Percentiles rank a stretch among this genome's conserved stretches.
phyloP scores from a whole-genome alignment of 1,140 invertebrate species.

The Brachionus paranguensis region DNA sequence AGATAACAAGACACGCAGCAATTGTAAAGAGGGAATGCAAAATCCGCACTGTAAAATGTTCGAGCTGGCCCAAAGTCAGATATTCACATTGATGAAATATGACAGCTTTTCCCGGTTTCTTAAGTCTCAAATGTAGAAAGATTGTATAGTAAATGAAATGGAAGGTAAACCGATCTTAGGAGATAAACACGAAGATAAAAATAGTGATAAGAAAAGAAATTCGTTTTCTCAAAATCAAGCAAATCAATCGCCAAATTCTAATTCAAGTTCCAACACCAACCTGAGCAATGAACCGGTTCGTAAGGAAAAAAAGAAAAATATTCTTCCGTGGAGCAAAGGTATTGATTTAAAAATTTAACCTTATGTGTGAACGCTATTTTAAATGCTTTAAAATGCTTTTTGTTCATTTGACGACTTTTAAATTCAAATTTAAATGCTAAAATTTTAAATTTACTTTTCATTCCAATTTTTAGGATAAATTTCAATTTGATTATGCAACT shows the following conservation, averaged over 20 bases:
- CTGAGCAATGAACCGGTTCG: neutral
- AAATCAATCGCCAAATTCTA: neutral
- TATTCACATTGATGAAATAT: slow-evolving; percentile 95
- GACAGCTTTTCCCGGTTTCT: slow-evolving; percentile 91
- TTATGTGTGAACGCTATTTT: too few relatives aligned
- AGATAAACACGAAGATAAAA: too few relatives aligned
- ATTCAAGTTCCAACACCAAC: slow-evolving; percentile 7
- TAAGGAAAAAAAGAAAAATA: slow-evolving; percentile 34
- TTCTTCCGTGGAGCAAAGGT: slow-evolving; percentile 40
- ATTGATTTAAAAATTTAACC: neutral
- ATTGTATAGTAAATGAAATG: slow-evolving; percentile 64
- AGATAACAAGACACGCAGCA: too few relatives aligned
- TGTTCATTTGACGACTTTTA: too few relatives aligned
- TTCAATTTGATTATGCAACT: too few relatives aligned
- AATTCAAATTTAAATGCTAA: too few relatives aligned
- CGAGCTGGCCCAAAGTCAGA: slow-evolving; percentile 73
- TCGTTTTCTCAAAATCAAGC: neutral
- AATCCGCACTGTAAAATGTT: too few relatives aligned
- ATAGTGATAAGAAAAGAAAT: too few relatives aligned
- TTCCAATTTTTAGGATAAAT: too few relatives aligned
- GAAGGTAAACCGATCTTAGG: slow-evolving; percentile 51
- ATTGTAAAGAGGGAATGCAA: too few relatives aligned
- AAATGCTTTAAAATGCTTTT: too few relatives aligned
- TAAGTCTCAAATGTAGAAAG: slow-evolving; percentile 79
- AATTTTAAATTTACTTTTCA: too few relatives aligned